These are phyloP conservation scores for Arge pagana DNA, from an alignment of 2,888 invertebrate genomes.

Conservation along the genomic window DNA sequence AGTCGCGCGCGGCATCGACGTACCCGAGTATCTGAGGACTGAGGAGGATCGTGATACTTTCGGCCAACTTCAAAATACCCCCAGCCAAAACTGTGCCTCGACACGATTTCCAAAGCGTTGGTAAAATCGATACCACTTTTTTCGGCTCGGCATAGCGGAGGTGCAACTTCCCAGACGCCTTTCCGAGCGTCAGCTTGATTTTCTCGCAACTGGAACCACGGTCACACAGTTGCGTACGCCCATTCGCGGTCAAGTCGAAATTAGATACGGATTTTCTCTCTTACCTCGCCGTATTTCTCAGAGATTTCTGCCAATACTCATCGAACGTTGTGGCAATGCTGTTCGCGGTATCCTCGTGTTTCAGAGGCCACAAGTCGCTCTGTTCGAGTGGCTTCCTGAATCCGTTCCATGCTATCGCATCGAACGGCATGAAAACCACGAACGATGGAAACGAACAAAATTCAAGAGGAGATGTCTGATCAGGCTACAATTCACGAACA, in stretches of 20 bases:
- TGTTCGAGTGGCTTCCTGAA: conserved; percentile 81
- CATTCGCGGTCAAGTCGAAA: no score
- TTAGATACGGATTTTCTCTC: no score
- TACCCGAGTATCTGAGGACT: conserved; percentile 89
- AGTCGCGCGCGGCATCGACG: conserved; percentile 40
- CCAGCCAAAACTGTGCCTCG: conserved; percentile 87
- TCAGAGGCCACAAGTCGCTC: conserved; percentile 88
- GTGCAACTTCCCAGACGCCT: conserved; percentile 73
- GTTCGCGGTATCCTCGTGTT: conserved; percentile 78
- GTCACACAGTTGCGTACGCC: no score
- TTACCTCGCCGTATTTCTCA: conserved; percentile 69
- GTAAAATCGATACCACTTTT: conserved; percentile 81
- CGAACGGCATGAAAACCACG: conserved; percentile 91
- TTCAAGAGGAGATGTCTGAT: conserved; percentile 88
- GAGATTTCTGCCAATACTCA: conserved; percentile 77
- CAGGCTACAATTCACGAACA: conserved; percentile 52
- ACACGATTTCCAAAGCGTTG: conserved; percentile 84
- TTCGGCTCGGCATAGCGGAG: conserved; percentile 70
- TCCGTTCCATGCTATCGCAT: conserved; percentile 80
- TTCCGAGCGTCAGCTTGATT: conserved; percentile 70
- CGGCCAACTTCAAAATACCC: conserved; percentile 78
- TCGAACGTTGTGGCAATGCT: conserved; percentile 84
- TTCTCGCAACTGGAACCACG: conserved; percentile 51
- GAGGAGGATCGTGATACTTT: conserved; percentile 84
- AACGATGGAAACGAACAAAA: conserved; percentile 84